phyloP scores from a whole-genome alignment of 92 coral and sea anemone species.

The Virgularia gustaviana region DNA sequence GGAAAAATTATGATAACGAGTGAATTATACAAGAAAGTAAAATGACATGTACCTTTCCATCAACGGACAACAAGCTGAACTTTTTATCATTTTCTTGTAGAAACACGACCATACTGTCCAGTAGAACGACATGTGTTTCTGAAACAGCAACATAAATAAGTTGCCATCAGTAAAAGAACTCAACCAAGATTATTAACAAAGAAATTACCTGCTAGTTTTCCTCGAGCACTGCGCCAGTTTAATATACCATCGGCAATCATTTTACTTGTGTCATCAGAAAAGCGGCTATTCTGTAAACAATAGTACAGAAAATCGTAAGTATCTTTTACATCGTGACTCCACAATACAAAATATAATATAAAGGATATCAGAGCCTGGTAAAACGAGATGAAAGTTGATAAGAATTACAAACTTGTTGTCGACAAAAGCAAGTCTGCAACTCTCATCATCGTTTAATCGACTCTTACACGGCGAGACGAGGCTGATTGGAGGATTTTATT shows the following conservation, averaged over 20 bases:
- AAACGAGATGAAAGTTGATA: too few species aligned
- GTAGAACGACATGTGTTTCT: conserved; percentile 74
- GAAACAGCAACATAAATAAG: conserved; percentile 8
- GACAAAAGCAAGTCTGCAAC: too few species aligned
- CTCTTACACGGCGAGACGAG: too few species aligned
- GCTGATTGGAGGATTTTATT: too few species aligned
- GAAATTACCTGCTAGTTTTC: conserved; percentile 66
- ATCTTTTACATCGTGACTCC: too few species aligned
- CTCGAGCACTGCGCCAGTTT: conserved; percentile 81
- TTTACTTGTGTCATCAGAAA: conserved; percentile 79
- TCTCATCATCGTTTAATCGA: too few species aligned
- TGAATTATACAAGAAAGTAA: background rate
- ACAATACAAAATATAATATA: too few species aligned
- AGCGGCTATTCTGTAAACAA: conserved; percentile 77
- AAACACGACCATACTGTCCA: conserved; percentile 96
- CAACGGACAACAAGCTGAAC: conserved; percentile 76
- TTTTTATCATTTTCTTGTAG: conserved; percentile 95
- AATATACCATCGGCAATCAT: conserved; percentile 73
- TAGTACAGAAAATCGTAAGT: too few species aligned
- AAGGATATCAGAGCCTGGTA: too few species aligned
- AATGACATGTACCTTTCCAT: conserved; percentile 65
- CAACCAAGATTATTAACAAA: background rate
- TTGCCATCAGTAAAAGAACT: background rate
- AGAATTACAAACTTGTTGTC: background rate
- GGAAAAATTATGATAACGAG: background rate